Conservation (phyloP, 2,888 invertebrate species). For the Rhopalosiphum nymphaeae region DNA sequence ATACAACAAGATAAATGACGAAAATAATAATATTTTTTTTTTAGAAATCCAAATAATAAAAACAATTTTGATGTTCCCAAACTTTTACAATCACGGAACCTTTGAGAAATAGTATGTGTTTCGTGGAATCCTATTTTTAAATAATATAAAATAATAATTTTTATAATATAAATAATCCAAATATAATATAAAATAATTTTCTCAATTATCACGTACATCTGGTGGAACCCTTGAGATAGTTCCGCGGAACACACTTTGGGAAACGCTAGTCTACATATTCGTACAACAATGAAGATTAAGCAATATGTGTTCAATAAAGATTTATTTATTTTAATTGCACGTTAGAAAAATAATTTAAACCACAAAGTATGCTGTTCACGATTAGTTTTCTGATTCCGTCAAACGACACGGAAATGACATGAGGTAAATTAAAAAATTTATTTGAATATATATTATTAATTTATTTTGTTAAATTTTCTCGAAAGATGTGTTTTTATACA, state of each 20-base stretch:
- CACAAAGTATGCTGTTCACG: background rate
- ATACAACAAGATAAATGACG: background rate
- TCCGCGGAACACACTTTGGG: no score
- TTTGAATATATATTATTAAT: background rate
- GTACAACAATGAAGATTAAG: background rate
- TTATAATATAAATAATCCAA: no score
- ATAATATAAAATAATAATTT: no score
- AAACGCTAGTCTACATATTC: background rate
- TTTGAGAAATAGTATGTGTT: no score
- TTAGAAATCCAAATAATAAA: background rate
- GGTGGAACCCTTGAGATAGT: no score
- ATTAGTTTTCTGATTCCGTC: background rate
- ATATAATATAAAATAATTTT: no score
- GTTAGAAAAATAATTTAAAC: background rate
- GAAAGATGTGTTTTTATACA: no score
- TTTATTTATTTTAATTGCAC: background rate
- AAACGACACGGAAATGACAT: background rate
- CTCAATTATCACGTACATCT: no score
- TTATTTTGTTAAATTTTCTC: background rate
- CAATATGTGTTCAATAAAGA: background rate
- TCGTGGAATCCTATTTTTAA: no score
- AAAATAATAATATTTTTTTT: background rate
- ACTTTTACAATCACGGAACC: no score
- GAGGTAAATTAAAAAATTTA: fast-evolving
- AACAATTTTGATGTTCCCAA: background rate